Evolutionary conservation across 2,113 vertebrate species (phyloP), one percentile per base, ranked within the genome.

Genomic region (Rallus limicola): DNA sequence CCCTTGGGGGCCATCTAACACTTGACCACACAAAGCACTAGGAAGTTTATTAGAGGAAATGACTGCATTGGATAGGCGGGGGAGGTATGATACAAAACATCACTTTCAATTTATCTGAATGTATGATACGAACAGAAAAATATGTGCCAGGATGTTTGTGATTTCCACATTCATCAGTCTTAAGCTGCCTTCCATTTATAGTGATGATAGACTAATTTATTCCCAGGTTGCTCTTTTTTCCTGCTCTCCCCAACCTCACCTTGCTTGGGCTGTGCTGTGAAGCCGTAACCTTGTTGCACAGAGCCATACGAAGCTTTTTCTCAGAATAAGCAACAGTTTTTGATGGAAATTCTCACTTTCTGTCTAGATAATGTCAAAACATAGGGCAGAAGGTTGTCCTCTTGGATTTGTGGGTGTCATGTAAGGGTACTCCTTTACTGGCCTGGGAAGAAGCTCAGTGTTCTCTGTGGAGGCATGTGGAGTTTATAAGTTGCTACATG

Each of bases 21-120:
- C 44, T 92, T 88, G 92, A 96, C 95, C 90, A 94, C 95, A 94
- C 92, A 93, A 94, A 95, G 86, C 52, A 36, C 93, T 94, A 86
- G 88, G 90, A 94, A 94, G 59, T 94, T 88, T 93, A 71, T 83
- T 92, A 86, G 86, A 72, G 91, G 94, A 95, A 95, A 93, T 92
- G 46, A 94, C 90, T 94, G 46, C 77, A 95, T 40, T 90, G 95
- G 67, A 84, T 84, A 77, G 76, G 85, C 17, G 0, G 70, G 34
- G 92, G 88, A 86, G 69, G 71, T 55, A 86, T 55, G 77, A 85
- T 89, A 72, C 63, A 91, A 94, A 93, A 85, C 70, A 95, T 90
- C 94, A 86, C 83, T 93, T 95, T 91, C 92, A 75, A 68, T 90
- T 95, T 92, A 93, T 94, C 87, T 92, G 40, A 82, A 82, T 81